A percentile compares a stretch with the other conserved stretches of the same genome.
Evolutionary conservation across 2,113 vertebrate species (phyloP).

Genomic region (Stigmatopora argus): DNA sequence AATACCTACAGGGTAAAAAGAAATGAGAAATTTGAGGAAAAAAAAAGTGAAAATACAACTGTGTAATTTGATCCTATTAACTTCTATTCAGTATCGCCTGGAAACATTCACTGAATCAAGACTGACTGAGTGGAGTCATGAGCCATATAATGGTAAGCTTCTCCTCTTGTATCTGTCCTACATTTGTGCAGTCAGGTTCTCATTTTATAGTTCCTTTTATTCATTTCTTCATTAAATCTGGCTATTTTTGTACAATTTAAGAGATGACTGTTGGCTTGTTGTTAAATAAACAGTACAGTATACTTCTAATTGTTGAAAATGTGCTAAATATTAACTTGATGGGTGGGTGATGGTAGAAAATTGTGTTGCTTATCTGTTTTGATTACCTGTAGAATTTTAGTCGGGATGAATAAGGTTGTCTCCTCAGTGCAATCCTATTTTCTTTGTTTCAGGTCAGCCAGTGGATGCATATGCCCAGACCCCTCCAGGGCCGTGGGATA

Average conservation of each 20-base stretch:
- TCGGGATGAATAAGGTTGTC: neutral
- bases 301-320: neutral
- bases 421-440: constrained; percentile 5
- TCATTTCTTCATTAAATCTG: neutral
- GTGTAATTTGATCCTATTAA: neutral
- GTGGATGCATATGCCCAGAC: constrained; percentile 54
- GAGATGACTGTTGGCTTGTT: neutral
- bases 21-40: neutral
- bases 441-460: constrained; percentile 58
- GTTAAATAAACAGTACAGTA: neutral
- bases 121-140: constrained; percentile 47
- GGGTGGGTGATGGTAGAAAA: neutral
- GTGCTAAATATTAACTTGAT: neutral
- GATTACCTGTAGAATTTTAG: neutral
- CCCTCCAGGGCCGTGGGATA: constrained; percentile 68
- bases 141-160: constrained; percentile 43
- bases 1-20: constrained; percentile 63
- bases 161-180: neutral
- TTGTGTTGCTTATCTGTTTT: neutral
- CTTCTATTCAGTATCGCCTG: constrained; percentile 49
- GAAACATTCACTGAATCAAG: constrained; percentile 67
- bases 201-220: no score
- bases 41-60: neutral
- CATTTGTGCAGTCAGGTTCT: neutral
- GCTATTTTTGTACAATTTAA: neutral